Percentiles rank a stretch among this genome's conserved stretches.
Conservation (phyloP, 2,888 invertebrate genomes). For the Diaprepes abbreviatus region DNA sequence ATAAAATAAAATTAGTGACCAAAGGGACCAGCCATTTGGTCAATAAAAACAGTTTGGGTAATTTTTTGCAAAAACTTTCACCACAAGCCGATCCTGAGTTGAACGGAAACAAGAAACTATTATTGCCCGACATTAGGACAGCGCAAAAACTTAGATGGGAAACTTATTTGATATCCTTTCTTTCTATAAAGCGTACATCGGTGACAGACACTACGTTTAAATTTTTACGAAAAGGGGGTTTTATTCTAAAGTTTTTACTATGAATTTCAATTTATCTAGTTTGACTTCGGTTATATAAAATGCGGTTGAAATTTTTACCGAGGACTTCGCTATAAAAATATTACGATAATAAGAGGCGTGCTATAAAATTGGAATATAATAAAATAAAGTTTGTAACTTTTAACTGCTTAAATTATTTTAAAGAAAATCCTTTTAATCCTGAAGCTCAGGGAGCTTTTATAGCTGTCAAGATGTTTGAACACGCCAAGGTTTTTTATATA, state of each 20-base stretch:
- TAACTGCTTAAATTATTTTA: too few species aligned
- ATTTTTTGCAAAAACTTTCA: slow-evolving; percentile 37
- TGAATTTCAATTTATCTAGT: slow-evolving; percentile 11
- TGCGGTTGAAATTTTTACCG: background rate
- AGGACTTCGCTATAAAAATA: background rate
- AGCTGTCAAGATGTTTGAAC: too few species aligned
- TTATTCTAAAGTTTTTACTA: slow-evolving; percentile 13
- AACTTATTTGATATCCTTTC: slow-evolving; percentile 49
- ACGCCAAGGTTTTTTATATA: too few species aligned
- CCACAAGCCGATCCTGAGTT: slow-evolving; percentile 37
- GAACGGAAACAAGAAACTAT: slow-evolving; percentile 46
- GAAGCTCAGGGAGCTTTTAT: too few species aligned
- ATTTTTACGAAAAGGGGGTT: slow-evolving; percentile 24
- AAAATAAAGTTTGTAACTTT: too few species aligned
- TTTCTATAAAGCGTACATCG: slow-evolving; percentile 39
- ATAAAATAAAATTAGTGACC: slow-evolving; percentile 17
- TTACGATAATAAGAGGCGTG: background rate
- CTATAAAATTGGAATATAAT: too few species aligned
- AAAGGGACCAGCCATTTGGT: background rate
- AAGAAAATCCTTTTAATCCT: too few species aligned
- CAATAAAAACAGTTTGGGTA: slow-evolving; percentile 25
- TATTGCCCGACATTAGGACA: slow-evolving; percentile 47
- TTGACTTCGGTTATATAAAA: slow-evolving; percentile 7
- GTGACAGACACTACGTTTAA: slow-evolving; percentile 44
- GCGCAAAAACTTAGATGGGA: slow-evolving; percentile 48